These are phyloP conservation scores for Trichonephila clavata DNA, from an alignment of 1,140 invertebrate genomes.

Conservation along the genomic window DNA sequence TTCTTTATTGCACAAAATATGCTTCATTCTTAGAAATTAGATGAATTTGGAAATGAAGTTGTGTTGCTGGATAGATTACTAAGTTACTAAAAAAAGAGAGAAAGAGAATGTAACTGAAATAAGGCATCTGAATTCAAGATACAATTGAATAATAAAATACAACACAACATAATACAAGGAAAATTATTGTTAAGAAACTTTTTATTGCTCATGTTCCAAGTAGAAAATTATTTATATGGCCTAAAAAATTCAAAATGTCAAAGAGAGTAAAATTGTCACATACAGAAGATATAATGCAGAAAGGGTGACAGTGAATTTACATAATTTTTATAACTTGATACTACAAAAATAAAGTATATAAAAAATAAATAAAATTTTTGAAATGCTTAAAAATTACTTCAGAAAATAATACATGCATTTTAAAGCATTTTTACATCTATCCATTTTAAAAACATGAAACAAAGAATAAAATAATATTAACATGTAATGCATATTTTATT, in stretches of 20 bases:
- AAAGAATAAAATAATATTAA: too few relatives aligned
- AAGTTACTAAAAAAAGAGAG: too few relatives aligned
- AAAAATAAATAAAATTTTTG: background rate
- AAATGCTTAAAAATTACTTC: background rate
- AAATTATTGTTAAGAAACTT: conserved; percentile 39
- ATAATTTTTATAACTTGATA: conserved; percentile 31
- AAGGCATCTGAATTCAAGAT: too few relatives aligned
- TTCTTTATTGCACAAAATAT: too few relatives aligned
- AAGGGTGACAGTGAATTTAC: conserved; percentile 49
- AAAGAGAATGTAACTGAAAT: too few relatives aligned
- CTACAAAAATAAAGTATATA: conserved; percentile 20
- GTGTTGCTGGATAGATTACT: too few relatives aligned
- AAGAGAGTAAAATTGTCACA: conserved; percentile 44
- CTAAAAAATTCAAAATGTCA: conserved; percentile 47
- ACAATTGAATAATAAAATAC: too few relatives aligned
- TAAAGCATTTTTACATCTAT: background rate
- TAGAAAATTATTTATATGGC: conserved; percentile 54
- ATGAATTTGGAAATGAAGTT: too few relatives aligned
- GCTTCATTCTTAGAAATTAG: too few relatives aligned
- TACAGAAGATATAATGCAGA: conserved; percentile 47
- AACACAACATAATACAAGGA: background rate
- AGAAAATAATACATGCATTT: background rate
- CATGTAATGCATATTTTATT: too few relatives aligned
- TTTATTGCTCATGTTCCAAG: conserved; percentile 48
- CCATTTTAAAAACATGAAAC: background rate